Evolutionary conservation across 2,113 vertebrate species (phyloP).

Genomic region (Neogobius melanostomus): DNA sequence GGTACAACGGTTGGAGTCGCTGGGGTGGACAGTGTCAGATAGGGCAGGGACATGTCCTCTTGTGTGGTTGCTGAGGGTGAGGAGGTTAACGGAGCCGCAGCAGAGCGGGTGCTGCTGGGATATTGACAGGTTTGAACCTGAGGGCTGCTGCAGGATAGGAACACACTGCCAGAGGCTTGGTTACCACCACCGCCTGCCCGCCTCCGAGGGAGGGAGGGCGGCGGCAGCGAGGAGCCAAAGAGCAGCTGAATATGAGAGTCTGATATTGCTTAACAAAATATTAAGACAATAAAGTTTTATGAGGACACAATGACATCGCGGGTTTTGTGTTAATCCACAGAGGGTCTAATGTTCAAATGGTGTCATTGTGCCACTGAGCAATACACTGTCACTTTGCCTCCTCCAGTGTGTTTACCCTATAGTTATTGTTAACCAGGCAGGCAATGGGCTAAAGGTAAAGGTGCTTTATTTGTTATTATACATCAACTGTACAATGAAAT

Average conservation of each 20-base stretch:
- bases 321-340: background rate
- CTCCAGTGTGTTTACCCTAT: background rate
- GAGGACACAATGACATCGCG: background rate
- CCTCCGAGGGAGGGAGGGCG: conserved; percentile 55
- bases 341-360: background rate
- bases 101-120: conserved; percentile 67
- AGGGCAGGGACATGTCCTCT: conserved; percentile 59
- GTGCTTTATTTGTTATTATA: no score
- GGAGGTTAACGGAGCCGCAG: conserved; percentile 76
- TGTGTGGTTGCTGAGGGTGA: conserved; percentile 64
- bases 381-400: background rate
- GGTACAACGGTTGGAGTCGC: conserved; percentile 6
- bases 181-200: conserved; percentile 74
- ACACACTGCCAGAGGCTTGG: conserved; percentile 80
- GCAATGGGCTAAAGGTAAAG: no score
- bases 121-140: conserved; percentile 85
- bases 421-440: no score
- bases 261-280: conserved; percentile 27
- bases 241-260: conserved; percentile 28
- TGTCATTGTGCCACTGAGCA: background rate
- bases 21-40: conserved; percentile 28
- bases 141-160: conserved; percentile 85
- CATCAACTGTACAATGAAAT: no score
- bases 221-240: conserved; percentile 35
- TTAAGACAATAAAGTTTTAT: no score